phyloP scores from a whole-genome alignment of 2,797 vertebrate species.

The Hoplostethus atlanticus region DNA sequence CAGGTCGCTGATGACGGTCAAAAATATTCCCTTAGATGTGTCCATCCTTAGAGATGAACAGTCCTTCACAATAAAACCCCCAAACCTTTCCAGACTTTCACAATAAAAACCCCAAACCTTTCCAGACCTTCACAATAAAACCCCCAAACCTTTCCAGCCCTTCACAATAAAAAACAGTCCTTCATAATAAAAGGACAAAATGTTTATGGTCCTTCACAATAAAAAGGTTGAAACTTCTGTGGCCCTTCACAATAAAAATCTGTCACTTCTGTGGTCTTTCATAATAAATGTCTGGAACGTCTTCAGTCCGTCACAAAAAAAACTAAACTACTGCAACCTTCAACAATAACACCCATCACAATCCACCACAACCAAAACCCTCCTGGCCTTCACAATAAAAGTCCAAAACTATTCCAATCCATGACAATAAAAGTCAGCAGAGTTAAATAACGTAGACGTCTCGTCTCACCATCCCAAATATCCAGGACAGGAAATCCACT shows the following conservation, averaged over 20 bases:
- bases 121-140: neutral
- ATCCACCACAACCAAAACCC: too few relatives aligned
- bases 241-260: conserved; percentile 2
- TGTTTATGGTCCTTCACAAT: neutral
- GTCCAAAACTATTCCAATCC: too few relatives aligned
- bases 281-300: neutral
- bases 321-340: too few relatives aligned
- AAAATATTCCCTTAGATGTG: neutral
- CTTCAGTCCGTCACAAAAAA: neutral
- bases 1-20: too few relatives aligned
- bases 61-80: neutral
- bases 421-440: too few relatives aligned
- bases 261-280: neutral
- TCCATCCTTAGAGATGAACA: neutral
- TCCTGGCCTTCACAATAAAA: too few relatives aligned
- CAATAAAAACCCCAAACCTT: conserved; percentile 11
- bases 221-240: neutral
- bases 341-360: too few relatives aligned
- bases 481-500: too few relatives aligned
- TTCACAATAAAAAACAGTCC: neutral
- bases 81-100: neutral
- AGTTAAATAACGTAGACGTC: too few relatives aligned
- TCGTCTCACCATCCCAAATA: too few relatives aligned
- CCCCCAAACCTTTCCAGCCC: neutral
- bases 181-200: neutral